Conservation (phyloP, 2,797 vertebrate genomes). For the Ataeniobius toweri region DNA sequence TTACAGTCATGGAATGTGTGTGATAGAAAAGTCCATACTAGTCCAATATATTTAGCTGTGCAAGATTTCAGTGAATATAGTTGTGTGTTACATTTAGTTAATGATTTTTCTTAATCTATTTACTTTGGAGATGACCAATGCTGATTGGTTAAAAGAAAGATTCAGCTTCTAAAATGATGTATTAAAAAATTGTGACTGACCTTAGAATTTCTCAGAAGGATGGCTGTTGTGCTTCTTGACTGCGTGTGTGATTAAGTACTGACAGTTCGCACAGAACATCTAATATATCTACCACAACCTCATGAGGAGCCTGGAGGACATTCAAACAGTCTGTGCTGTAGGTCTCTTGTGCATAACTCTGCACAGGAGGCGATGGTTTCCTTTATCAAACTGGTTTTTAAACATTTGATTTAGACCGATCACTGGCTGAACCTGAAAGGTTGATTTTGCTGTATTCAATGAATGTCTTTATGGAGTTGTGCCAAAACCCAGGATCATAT, state of each 20-base stretch:
- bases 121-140: neutral
- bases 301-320: neutral
- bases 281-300: neutral
- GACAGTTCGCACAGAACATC: neutral
- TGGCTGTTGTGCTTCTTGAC: neutral
- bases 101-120: neutral
- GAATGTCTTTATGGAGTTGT: neutral
- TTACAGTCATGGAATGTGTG: too few species aligned
- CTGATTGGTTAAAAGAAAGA: neutral
- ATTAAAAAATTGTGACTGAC: neutral
- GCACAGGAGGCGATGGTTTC: neutral
- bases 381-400: neutral
- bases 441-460: neutral
- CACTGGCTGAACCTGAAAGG: neutral
- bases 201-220: neutral
- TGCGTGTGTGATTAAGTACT: neutral
- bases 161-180: neutral
- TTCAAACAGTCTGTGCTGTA: neutral
- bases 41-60: neutral
- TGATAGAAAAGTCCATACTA: too few species aligned
- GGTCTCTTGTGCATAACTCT: neutral
- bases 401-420: neutral
- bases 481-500: neutral
- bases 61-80: neutral
- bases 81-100: neutral